A percentile compares a stretch with the other conserved stretches of the same genome.
Conservation (phyloP, 2,888 invertebrate genomes). For the Liodrosophila aerea region DNA sequence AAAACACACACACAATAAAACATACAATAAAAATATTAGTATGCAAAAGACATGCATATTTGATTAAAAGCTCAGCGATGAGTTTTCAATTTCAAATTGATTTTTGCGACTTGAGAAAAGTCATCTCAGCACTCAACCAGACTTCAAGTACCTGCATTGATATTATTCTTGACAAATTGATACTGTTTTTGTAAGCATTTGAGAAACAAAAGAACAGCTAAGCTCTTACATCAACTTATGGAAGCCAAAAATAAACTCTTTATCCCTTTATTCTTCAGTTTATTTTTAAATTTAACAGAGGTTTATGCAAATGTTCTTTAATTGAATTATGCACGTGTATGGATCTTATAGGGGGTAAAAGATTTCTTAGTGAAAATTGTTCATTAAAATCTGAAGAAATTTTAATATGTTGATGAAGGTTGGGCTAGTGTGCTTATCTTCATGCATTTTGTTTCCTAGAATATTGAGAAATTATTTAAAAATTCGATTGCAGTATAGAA, state of each 20-base stretch:
- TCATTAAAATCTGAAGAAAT: no score
- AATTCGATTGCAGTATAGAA: no score
- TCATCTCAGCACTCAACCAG: conserved; percentile 1
- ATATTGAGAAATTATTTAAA: no score
- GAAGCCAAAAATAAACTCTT: conserved; percentile 4
- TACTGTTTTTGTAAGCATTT: not conserved
- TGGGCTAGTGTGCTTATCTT: no score
- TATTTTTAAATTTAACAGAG: conserved; percentile 25
- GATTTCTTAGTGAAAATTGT: no score
- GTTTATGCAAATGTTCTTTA: not conserved
- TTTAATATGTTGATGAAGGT: no score
- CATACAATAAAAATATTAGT: conserved; percentile 7
- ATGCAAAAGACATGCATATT: conserved; percentile 20
- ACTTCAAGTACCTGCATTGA: conserved; percentile 3
- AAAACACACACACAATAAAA: conserved; percentile 4
- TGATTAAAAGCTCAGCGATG: conserved; percentile 37
- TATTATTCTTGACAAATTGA: not conserved
- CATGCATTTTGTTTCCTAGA: no score
- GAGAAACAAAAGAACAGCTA: not conserved
- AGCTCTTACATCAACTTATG: not conserved
- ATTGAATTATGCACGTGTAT: no score
- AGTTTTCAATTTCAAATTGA: conserved; percentile 27
- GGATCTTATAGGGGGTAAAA: no score
- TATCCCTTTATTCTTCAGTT: not conserved
- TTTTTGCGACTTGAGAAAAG: conserved; percentile 1